Base-by-base conservation (phyloP, 1,140 invertebrate species). In the Euwallacea similis region DNA sequence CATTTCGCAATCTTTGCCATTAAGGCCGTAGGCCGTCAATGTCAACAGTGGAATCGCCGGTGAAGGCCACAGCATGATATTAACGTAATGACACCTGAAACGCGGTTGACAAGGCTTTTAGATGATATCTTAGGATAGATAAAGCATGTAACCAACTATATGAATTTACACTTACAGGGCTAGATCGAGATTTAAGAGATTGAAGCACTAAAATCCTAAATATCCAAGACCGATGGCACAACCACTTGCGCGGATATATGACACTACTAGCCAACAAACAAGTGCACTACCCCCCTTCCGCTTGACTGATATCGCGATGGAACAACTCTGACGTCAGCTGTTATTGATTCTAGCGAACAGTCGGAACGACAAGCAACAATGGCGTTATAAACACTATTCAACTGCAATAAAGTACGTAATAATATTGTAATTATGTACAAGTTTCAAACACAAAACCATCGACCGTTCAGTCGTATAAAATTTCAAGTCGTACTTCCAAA, bases 191-290 rank as follows among this genome's bases (percentile, higher is more conserved):
- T 13, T 50, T 50, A 50, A 50, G 46, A 13, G 46, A 50, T 50
- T 13, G 13, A 50, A 50, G 9, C 46, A 50, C 46, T 33, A 33
- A 2, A 33, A 33, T 33, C 21, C 21, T 16, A 58, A 13, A 72
- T 72, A 76, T 76, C 74, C 72, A 77, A 74, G 77, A 33, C 75
- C 78, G 77, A 76, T 79, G 69, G 71, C 66, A 76, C 71, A 79
- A 74, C 75, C 77, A 80, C 79, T 80, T 79, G 79, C 79, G 77
- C 78, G 76, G 70, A 79, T 80, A 79, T 78, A 80, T 80, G 75
- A 79, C 79, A 80, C 79, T 80, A 80, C 79, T 79, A 80, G 77
- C 79, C 76, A 80, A 66, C 59, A 79, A 80, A 80, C 78, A 80
- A 80, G 78, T 79, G 79, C 78, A 80, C 78, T 79, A 74, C 75